phyloP scores from a whole-genome alignment of 2,113 vertebrate genomes.

The Oncorhynchus masou region DNA sequence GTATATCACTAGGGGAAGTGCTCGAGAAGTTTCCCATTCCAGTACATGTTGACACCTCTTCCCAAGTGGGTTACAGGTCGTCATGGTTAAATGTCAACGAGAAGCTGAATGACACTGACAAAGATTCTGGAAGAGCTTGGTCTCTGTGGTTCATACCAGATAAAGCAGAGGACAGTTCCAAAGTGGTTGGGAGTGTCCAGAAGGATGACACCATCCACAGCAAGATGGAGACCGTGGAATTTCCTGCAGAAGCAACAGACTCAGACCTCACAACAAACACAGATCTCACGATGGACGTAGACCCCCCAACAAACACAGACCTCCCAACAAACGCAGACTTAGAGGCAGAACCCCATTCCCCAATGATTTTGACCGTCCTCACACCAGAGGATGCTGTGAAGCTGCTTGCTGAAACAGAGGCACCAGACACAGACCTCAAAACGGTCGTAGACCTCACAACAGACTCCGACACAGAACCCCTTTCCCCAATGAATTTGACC shows the following conservation, averaged over 20 bases:
- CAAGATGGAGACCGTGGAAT: neutral
- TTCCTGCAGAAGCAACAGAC: neutral
- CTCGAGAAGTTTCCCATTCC: neutral
- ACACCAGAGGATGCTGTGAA: no score
- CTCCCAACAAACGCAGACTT: no score
- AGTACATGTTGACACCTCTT: neutral
- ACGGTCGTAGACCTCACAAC: neutral
- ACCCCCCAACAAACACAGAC: no score
- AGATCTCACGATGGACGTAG: no score
- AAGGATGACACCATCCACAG: neutral
- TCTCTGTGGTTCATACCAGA: neutral
- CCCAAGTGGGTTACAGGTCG: neutral
- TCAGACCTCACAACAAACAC: no score
- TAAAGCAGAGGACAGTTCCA: neutral
- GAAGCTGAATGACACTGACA: neutral
- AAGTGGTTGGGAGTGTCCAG: neutral
- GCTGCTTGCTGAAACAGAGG: no score
- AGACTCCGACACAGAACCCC: neutral
- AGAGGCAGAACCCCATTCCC: no score
- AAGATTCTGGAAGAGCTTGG: neutral
- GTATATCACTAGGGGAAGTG: neutral
- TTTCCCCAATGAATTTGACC: no score
- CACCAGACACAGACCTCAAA: neutral
- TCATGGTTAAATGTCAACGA: neutral
- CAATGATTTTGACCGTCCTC: no score